Evolutionary conservation across 1,140 invertebrate genomes (phyloP), one percentile per base, ranked within the genome.

Genomic region (Diabrotica virgifera): DNA sequence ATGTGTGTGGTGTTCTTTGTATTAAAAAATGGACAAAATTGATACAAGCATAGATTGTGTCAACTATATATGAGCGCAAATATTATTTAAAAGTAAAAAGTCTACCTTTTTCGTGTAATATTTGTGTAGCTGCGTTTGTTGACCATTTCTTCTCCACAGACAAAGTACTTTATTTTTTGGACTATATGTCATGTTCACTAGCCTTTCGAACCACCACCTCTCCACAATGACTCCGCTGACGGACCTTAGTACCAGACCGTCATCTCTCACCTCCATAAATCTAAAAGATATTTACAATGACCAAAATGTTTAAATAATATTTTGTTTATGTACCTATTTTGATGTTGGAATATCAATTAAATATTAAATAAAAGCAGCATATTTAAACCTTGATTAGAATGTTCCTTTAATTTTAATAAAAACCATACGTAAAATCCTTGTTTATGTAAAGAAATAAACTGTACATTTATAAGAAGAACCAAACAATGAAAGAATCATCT

Each of bases 181-280:
- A 72, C 96, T 97, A 79, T 97, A 99, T 0, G 97, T 99, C 95
- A 99, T 99, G 77, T 99, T 99, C 9, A 99, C 96, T 24, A 99
- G 83, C 59, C 96, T 85, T 78, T 99, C 97, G 82, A 96, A 99
- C 96, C 97, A 99, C 96, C 97, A 99, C 79, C 92, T 85, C 78
- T 99, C 97, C 56, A 97, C 90, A 72, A 99, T 98, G 6, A 95
- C 90, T 40, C 87, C 87, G 79, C 77, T 72, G 70, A 80, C 97
- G 52, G 94, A 94, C 63, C 97, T 85, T 59, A 99, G 80, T 11
- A 99, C 92, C 35, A 99, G 85, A 9, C 97, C 97, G 80, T 99
- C 97, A 79, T 99, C 96, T 74, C 96, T 90, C 12, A 99, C 96
- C 83, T 99, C 97, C 86, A 99, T 89, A 80, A 99, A 99, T 13